Percentiles rank a stretch among this genome's conserved stretches.
Evolutionary conservation across 2,113 vertebrate genomes (phyloP).

Genomic region (Gracilinanus agilis): DNA sequence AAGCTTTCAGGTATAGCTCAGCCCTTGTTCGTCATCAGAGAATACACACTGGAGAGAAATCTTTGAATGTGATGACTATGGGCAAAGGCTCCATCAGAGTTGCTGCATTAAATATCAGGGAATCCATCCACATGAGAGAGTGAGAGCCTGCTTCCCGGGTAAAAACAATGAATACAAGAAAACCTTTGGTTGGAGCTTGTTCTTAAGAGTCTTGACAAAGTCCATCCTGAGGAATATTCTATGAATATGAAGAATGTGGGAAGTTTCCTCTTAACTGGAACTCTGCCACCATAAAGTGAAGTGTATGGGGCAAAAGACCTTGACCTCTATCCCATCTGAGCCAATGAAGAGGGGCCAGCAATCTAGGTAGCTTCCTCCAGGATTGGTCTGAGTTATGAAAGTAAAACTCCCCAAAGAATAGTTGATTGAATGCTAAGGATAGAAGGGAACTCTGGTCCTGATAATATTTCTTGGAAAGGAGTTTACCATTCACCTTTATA

Average conservation of each 20-base stretch:
- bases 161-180: neutral
- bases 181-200: neutral
- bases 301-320: neutral
- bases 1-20: slow-evolving; percentile 80
- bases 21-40: slow-evolving; percentile 79
- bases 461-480: slow-evolving; percentile 46
- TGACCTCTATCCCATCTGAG: neutral
- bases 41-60: slow-evolving; percentile 82
- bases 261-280: neutral
- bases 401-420: slow-evolving; percentile 21
- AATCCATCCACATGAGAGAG: slow-evolving; percentile 72
- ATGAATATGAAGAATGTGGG: slow-evolving; percentile 34
- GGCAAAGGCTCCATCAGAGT: slow-evolving; percentile 73
- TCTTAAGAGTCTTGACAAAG: neutral
- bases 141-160: slow-evolving; percentile 31
- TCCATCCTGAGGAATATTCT: slow-evolving; percentile 43
- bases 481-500: slow-evolving; percentile 70
- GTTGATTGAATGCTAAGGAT: neutral
- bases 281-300: slow-evolving; percentile 41
- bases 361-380: slow-evolving; percentile 32
- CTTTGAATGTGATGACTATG: slow-evolving; percentile 72
- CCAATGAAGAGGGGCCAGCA: neutral
- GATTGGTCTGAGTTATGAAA: neutral
- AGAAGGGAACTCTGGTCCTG: slow-evolving; percentile 59
- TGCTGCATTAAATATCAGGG: slow-evolving; percentile 67